Conservation (phyloP, 2,113 vertebrate genomes). For the Boulengerochromis microlepis region DNA sequence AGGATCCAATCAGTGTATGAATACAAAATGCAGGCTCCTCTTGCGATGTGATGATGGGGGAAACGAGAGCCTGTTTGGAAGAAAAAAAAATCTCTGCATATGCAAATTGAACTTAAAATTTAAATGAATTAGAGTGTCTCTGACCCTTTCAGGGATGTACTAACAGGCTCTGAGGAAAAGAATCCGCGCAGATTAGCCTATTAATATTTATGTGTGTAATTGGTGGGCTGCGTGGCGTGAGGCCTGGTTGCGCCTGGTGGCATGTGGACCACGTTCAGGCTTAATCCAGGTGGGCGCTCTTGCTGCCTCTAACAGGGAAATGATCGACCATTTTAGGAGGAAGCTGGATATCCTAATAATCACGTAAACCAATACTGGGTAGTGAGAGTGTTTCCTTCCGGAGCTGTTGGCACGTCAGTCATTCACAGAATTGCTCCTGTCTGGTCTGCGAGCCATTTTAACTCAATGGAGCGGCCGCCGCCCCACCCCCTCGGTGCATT, state of each 20-base stretch:
- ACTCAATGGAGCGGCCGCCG: slow-evolving; percentile 68
- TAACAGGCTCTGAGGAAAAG: not conserved
- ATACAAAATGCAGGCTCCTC: slow-evolving; percentile 57
- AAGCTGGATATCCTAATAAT: slow-evolving; percentile 87
- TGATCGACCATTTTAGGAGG: slow-evolving; percentile 47
- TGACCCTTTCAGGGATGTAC: slow-evolving; percentile 27
- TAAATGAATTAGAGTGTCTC: slow-evolving; percentile 48
- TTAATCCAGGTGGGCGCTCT: slow-evolving; percentile 47
- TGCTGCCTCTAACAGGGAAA: slow-evolving; percentile 34
- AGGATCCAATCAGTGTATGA: slow-evolving; percentile 91
- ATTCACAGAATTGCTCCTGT: slow-evolving; percentile 75
- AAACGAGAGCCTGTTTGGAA: slow-evolving; percentile 35
- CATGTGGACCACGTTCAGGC: not conserved
- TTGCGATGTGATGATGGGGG: slow-evolving; percentile 49
- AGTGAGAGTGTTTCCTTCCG: slow-evolving; percentile 82
- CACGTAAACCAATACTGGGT: slow-evolving; percentile 82
- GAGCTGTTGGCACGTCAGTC: slow-evolving; percentile 70
- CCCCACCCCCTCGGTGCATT: slow-evolving; percentile 28
- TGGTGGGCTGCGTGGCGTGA: not conserved
- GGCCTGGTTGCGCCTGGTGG: not conserved
- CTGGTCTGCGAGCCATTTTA: slow-evolving; percentile 72
- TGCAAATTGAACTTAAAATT: slow-evolving; percentile 67
- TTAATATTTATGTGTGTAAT: slow-evolving; percentile 59
- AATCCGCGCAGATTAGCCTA: slow-evolving; percentile 42
- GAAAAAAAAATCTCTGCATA: slow-evolving; percentile 53